phyloP scores from a whole-genome alignment of 2,797 vertebrate genomes.

The Ambastaia sidthimunki region DNA sequence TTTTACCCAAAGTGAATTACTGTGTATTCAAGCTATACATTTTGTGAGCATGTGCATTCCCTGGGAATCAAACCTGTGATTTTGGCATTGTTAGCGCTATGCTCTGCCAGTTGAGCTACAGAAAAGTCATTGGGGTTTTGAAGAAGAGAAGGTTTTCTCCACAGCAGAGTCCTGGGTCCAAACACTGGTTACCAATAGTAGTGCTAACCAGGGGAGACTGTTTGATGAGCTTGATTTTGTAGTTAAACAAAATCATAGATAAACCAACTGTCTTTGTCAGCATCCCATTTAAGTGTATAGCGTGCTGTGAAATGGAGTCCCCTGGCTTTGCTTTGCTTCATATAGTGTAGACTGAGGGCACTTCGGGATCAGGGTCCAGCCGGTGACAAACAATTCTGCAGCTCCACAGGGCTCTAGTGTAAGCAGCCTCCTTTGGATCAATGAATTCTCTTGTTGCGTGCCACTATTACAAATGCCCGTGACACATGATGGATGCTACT shows the following conservation, averaged over 20 bases:
- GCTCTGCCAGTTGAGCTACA: neutral
- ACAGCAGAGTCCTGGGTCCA: neutral
- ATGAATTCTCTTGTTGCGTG: slow-evolving; percentile 67
- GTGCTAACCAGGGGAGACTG: neutral
- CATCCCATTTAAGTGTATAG: slow-evolving; percentile 8
- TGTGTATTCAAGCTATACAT: neutral
- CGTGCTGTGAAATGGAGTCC: slow-evolving; percentile 59
- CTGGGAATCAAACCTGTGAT: neutral
- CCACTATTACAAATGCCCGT: slow-evolving; percentile 70
- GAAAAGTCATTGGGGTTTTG: neutral
- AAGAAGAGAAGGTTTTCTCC: neutral
- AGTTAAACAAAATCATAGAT: neutral
- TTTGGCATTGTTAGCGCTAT: neutral
- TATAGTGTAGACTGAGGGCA: slow-evolving; percentile 56
- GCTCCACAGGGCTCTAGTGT: slow-evolving; percentile 57
- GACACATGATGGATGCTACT: slow-evolving; percentile 69
- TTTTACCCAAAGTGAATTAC: too few species aligned
- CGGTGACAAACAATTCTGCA: slow-evolving; percentile 62
- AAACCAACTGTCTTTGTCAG: slow-evolving; percentile 2
- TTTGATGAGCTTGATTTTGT: slow-evolving; percentile 1
- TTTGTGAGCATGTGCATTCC: neutral
- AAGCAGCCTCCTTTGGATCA: slow-evolving; percentile 65
- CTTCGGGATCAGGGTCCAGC: slow-evolving; percentile 63
- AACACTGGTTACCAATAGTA: neutral
- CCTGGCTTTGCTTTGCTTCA: slow-evolving; percentile 34